Base-by-base conservation (phyloP, 2,113 vertebrate genomes). In the Nasalis larvatus region DNA sequence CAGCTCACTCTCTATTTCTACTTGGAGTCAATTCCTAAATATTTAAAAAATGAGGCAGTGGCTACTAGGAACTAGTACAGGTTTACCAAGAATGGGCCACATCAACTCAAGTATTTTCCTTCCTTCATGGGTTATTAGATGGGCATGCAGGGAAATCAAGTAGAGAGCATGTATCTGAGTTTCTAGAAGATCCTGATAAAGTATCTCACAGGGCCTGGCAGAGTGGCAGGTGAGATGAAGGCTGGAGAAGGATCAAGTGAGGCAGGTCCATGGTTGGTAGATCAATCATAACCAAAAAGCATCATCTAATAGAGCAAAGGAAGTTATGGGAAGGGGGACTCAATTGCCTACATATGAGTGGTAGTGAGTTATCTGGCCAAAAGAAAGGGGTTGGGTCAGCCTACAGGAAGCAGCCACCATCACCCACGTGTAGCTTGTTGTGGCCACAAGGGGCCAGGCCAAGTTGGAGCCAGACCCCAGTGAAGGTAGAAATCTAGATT, bases 151-250 rank as follows among this genome's bases (percentile, higher is more conserved):
- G 68, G 32, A 92, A 97, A 94, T 69, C 58, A 94, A 87, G 40
- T n/a, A 37, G 27, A 92, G 6, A 87, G 0, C n/a, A 27, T 45
- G 49, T 56, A 37, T 42, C 52, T 82, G 73, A 76, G 40, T 78
- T 95, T 96, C 78, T 47, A 94, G 54, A 87, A 54, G 21, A 21
- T 58, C 23, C 76, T 94, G 85, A 80, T 47, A n/a, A 84, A n/a
- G 80, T 37, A 68, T 56, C 60, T 92, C 42, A 6, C 3, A 13
- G 12, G 52, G 25, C 5, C 23, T 54, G 76, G 6, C 20, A 40
- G n/a, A 93, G 42, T 1, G 3, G 78, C 30, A 54, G 45, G 18
- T 49, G 47, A 94, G 52, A 68, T 30, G 60, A 8, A 82, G 25
- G 8, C 45, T 47, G 11, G 58, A 63, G 78, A 81, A 23, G 91